Evolutionary conservation across 1,140 invertebrate genomes (phyloP), one percentile per base, ranked within the genome.

Genomic region (Brachionus koreanus): DNA sequence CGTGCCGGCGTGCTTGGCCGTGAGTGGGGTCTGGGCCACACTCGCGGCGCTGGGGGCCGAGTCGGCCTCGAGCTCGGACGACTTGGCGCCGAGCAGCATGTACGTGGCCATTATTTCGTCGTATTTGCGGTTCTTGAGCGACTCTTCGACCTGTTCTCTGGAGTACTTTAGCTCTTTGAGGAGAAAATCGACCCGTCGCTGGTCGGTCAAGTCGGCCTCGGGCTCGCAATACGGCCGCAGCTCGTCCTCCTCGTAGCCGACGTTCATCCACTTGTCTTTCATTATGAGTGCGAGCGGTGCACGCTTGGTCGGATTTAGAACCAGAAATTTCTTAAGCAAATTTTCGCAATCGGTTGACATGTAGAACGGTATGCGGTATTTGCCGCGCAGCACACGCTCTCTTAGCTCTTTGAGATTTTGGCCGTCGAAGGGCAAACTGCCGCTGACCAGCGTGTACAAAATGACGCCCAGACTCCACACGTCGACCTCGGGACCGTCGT

Each of bases 301-400:
- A 87, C 98, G 91, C 90, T 98, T 98, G 82, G 93, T 93, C 83
- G 98, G 98, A 91, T 99, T 99, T 87, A 99, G 92, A 87, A 99
- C 97, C 87, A 99, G 92, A 92, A 99, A 99, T 91, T 99, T 99
- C 91, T 98, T 98, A 84, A 99, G 91, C 85, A 99, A 91, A 90
- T 97, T 97, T 91, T 99, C 97, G 91, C 98, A 99, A 90, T 99
- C 98, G 83, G 97, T 99, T 65, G 96, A 98, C 97, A 99, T 99
- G 91, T 99, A 99, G 91, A 99, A 99, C 79, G 98, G 98, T 90
- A 99, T 99, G 89, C 96, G 93, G 90, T 99, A 99, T 90, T 99
- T 99, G 84, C 98, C 98, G 85, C 97, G 91, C 83, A 99, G 91
- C 84, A 99, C 98, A 85, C 97, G 90, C 90, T 99, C 98, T 85